These are phyloP conservation scores for Forbesichthys agassizii DNA, from an alignment of 2,113 vertebrate genomes.

Conservation along the genomic window DNA sequence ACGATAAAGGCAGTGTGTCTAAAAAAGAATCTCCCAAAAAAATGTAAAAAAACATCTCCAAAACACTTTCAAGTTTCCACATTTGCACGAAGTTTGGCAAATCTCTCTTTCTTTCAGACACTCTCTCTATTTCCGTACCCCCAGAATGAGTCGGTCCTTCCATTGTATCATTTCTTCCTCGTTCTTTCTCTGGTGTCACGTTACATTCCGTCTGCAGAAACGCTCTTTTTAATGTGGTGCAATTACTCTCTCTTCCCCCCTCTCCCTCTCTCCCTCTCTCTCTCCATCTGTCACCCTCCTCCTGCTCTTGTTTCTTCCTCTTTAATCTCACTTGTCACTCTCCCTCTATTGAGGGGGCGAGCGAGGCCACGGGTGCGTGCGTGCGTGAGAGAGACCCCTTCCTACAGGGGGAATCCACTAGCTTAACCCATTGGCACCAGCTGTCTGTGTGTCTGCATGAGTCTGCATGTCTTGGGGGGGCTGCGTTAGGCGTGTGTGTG, in stretches of 20 bases:
- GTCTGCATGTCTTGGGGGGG: neutral
- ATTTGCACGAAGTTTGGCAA: constrained; percentile 34
- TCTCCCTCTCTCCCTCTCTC: constrained; percentile 28
- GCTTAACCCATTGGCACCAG: constrained; percentile 65
- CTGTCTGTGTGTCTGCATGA: constrained; percentile 42
- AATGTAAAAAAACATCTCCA: neutral
- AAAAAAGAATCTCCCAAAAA: no score
- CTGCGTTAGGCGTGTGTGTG: neutral
- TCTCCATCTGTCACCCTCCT: constrained; percentile 24
- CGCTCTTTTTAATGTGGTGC: constrained; percentile 49
- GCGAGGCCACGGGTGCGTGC: neutral
- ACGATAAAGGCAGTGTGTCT: neutral
- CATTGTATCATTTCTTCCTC: constrained; percentile 53
- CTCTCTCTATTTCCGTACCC: constrained; percentile 8
- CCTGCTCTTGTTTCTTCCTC: constrained; percentile 42
- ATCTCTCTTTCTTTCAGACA: constrained; percentile 13
- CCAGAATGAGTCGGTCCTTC: constrained; percentile 56
- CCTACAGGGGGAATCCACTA: constrained; percentile 55
- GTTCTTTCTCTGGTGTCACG: constrained; percentile 40
- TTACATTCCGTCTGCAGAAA: constrained; percentile 63
- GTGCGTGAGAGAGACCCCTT: constrained; percentile 20
- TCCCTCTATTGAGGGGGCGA: constrained; percentile 4
- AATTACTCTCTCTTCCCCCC: constrained; percentile 23
- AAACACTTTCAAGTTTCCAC: constrained; percentile 23
- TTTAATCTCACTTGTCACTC: constrained; percentile 54